Evolutionary conservation across 2,797 vertebrate genomes (phyloP).

Genomic region (Melanotaenia nigrans): DNA sequence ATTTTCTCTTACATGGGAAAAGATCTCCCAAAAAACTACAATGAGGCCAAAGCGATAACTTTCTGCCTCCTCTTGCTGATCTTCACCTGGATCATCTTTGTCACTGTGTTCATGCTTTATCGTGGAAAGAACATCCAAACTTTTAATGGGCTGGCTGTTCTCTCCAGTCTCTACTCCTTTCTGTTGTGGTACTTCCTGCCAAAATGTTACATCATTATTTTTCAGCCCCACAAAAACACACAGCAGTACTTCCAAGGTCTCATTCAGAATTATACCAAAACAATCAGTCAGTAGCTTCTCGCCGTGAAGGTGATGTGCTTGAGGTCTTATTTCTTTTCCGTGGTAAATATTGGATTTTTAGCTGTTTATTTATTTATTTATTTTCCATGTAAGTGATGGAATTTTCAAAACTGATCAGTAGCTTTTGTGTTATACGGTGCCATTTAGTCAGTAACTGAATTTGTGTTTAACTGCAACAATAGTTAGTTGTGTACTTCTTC

Average conservation of each 20-base stretch:
- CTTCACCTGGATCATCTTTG: conserved; percentile 80
- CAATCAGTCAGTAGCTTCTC: conserved; percentile 73
- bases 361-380: neutral
- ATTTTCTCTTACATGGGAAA: conserved; percentile 88
- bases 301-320: neutral
- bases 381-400: neutral
- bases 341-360: too few relatives aligned
- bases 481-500: too few relatives aligned
- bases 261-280: conserved; percentile 86
- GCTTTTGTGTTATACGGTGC: neutral
- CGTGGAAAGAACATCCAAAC: conserved; percentile 62
- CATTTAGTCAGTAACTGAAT: neutral
- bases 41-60: conserved; percentile 89
- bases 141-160: conserved; percentile 55
- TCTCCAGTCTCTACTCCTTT: conserved; percentile 79
- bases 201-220: conserved; percentile 85
- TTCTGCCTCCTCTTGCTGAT: conserved; percentile 86
- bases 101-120: conserved; percentile 62
- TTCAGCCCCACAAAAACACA: conserved; percentile 84
- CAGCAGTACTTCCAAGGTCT: conserved; percentile 85
- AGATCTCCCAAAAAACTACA: conserved; percentile 90
- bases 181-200: conserved; percentile 86
- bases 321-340: neutral
- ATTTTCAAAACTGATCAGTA: neutral
- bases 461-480: too few relatives aligned